Evolutionary conservation across 1,140 invertebrate species (phyloP).

Genomic region (Dreissena rostriformis): DNA sequence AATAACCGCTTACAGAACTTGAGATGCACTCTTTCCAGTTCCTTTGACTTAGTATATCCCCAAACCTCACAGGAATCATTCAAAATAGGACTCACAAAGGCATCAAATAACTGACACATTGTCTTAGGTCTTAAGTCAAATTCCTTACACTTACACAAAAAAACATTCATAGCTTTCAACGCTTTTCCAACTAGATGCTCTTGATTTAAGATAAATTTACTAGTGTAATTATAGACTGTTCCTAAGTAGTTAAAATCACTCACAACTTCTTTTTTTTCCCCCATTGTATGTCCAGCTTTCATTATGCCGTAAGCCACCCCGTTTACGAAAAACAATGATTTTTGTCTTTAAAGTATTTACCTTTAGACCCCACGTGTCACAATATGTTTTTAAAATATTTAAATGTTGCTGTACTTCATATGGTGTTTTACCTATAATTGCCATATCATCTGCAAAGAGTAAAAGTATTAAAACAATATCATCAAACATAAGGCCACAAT

Average conservation of each 20-base stretch:
- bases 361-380: slow-evolving; percentile 20
- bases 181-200: slow-evolving; percentile 21
- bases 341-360: slow-evolving; percentile 26
- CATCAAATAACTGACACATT: slow-evolving; percentile 31
- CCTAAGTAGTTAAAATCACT: slow-evolving; percentile 46
- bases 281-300: slow-evolving; percentile 48
- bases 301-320: slow-evolving; percentile 16
- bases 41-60: slow-evolving; percentile 4
- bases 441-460: slow-evolving; percentile 53
- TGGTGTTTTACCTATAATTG: slow-evolving; percentile 12
- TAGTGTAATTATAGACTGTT: slow-evolving; percentile 29
- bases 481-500: not conserved
- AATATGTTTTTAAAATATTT: slow-evolving; percentile 21
- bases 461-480: slow-evolving; percentile 34
- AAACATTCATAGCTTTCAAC: not conserved
- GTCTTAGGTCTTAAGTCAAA: slow-evolving; percentile 21
- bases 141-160: slow-evolving; percentile 26
- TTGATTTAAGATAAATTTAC: slow-evolving; percentile 17
- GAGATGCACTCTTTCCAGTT: slow-evolving; percentile 33
- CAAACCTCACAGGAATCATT: slow-evolving; percentile 39
- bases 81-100: slow-evolving; percentile 30
- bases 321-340: slow-evolving; percentile 37
- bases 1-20: slow-evolving; percentile 37
- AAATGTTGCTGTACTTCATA: slow-evolving; percentile 14
- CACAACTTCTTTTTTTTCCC: slow-evolving; percentile 26